These are phyloP conservation scores for Otis tarda DNA, from an alignment of 2,113 vertebrate genomes.

Conservation along the genomic window DNA sequence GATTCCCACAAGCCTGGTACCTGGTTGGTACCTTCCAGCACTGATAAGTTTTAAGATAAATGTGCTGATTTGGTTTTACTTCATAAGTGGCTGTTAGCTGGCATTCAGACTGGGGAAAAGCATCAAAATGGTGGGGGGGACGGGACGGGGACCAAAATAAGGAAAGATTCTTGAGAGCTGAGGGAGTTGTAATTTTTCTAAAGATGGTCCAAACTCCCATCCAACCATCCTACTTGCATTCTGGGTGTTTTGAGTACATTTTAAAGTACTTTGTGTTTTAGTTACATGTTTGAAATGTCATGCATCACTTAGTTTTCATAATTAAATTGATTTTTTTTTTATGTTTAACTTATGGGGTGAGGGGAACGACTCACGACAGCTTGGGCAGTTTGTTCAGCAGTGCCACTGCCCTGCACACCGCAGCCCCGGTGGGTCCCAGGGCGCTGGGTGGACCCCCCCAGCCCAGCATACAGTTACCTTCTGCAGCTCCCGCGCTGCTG, in stretches of 20 bases:
- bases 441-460: background rate
- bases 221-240: background rate
- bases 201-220: background rate
- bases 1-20: accelerated
- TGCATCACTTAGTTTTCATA: background rate
- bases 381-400: background rate
- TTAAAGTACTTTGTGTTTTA: background rate
- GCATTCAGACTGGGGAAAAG: background rate
- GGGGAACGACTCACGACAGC: accelerated
- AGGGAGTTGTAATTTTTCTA: background rate
- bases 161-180: background rate
- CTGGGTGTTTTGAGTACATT: background rate
- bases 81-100: background rate
- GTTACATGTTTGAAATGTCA: background rate
- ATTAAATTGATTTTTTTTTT: background rate
- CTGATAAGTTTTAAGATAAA: background rate
- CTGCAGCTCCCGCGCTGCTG: background rate
- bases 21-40: background rate
- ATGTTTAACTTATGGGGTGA: accelerated
- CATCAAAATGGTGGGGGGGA: background rate
- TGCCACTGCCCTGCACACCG: accelerated
- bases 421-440: too few species aligned
- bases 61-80: background rate
- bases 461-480: background rate
- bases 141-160: background rate